Evolutionary conservation across 2,113 vertebrate species (phyloP), one percentile per base, ranked within the genome.

Genomic region (Nothoprocta pentlandii): DNA sequence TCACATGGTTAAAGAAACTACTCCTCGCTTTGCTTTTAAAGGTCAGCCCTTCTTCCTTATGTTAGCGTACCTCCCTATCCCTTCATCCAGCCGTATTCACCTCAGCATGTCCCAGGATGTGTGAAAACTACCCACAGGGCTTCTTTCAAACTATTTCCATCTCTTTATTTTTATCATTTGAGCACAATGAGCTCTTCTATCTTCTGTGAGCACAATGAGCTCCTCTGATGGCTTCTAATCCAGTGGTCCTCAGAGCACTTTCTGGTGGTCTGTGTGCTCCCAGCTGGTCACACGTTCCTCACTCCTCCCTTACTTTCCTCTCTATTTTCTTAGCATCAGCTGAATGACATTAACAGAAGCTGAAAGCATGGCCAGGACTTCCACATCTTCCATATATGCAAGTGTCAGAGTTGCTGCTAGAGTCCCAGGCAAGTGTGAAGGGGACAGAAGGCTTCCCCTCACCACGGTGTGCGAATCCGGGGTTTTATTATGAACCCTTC

Each of bases 301-400:
- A 23, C 59, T 15, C 76, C 3, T 39, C 80, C 59, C 39, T 34
- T 49, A 23, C n/a, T 20, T 46, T 53, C 77, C 78, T 21, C 7
- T 39, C 36, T 39, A 39, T 39, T 39, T 39, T 39, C 36, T 39
- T 39, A 39, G 36, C 36, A 39, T 39, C 36, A 8, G 73, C 63
- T 54, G 6, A 80, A 76, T 54, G 7, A 10, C 80, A 14, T 5
- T 12, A 12, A 7, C 17, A 51, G 56, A 63, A 61, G 39, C 25
- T 0, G 0, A 34, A 69, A 67, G 44, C 41, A 26, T 1, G 5
- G 41, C 19, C 85, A 54, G 68, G 28, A 16, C 20, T 54, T 21
- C 3, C 67, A 85, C 36, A 26, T 74, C 44, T 53, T 42, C 89
- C 58, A 16, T 6, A 3, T 1, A 11, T 2, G 1, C 0, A 0